A percentile compares a stretch with the other conserved stretches of the same genome.
These are phyloP conservation scores for Rhingia campestris DNA, from an alignment of 2,888 invertebrate species.

Conservation along the genomic window DNA sequence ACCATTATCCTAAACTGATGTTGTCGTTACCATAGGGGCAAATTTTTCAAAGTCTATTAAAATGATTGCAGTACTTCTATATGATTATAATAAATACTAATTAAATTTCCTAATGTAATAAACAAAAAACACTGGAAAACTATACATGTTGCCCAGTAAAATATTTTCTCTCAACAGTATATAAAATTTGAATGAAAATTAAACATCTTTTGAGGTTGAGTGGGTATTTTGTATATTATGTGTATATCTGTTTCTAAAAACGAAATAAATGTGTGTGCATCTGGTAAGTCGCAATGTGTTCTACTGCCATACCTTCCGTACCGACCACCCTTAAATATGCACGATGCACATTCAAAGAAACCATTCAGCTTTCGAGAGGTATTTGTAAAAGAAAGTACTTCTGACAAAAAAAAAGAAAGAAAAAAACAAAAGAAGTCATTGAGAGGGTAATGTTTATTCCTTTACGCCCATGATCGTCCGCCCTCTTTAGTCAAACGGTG, in stretches of 20 bases:
- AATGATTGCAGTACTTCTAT: no score
- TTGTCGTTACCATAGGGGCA: no score
- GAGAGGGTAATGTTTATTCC: constrained; percentile 73
- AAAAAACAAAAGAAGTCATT: constrained; percentile 73
- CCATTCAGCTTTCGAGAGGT: constrained; percentile 69
- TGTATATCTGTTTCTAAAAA: constrained; percentile 21
- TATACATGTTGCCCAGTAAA: neutral
- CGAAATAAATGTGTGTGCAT: constrained; percentile 19
- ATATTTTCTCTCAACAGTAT: neutral
- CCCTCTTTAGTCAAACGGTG: constrained; percentile 47
- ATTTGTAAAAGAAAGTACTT: constrained; percentile 68
- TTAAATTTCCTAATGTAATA: neutral
- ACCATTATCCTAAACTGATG: no score
- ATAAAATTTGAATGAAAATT: constrained; percentile 40
- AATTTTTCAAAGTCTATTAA: no score
- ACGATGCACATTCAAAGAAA: constrained; percentile 67
- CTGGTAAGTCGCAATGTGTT: constrained; percentile 8
- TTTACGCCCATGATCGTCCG: constrained; percentile 48
- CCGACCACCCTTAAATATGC: constrained; percentile 29
- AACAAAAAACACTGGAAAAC: neutral
- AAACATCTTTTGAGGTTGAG: constrained; percentile 61
- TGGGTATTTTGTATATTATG: constrained; percentile 48
- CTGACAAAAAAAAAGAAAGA: constrained; percentile 60
- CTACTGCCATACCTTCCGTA: neutral
- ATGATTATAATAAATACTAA: no score